Conservation (phyloP, 2,888 invertebrate species). For the Meliscaeva auricollis region DNA sequence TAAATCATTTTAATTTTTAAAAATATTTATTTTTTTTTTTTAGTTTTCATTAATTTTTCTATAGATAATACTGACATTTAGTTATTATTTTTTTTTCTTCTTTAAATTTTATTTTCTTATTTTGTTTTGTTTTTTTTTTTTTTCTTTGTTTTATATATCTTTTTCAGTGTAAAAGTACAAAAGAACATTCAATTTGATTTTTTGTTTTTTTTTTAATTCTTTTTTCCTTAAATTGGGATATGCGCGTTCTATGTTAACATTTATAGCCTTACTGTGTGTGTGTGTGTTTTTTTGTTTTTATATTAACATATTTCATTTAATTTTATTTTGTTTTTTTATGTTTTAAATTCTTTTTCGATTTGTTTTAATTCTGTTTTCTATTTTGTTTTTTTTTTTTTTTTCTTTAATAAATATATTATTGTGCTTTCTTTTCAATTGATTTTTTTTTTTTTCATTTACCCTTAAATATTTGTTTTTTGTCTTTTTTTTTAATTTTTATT, state of each 20-base stretch:
- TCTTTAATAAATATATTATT: constrained; percentile 71
- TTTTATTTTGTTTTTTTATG: too few relatives aligned
- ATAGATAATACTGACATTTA: constrained; percentile 74
- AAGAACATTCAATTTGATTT: constrained; percentile 69
- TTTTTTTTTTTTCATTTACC: constrained; percentile 62
- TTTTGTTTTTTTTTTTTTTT: too few relatives aligned
- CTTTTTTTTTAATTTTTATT: not conserved
- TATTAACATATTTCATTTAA: constrained; percentile 1
- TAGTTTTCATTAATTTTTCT: constrained; percentile 45
- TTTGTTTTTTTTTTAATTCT: constrained; percentile 40
- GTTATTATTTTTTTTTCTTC: constrained; percentile 34
- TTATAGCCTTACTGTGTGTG: constrained; percentile 64
- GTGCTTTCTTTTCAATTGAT: constrained; percentile 73
- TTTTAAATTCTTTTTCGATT: constrained; percentile 64
- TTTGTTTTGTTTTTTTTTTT: too few relatives aligned
- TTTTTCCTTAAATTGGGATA: constrained; percentile 74
- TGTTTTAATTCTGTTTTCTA: constrained; percentile 43
- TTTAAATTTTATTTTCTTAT: constrained; percentile 45
- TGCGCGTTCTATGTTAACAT: constrained; percentile 77
- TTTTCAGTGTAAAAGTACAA: constrained; percentile 76
- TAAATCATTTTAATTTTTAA: constrained; percentile 44
- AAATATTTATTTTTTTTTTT: constrained; percentile 60
- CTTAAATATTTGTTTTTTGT: constrained; percentile 52
- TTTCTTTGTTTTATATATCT: constrained; percentile 54
- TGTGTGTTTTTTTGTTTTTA: constrained; percentile 41